These are phyloP conservation scores for Aporophyla lueneburgensis DNA, from an alignment of 2,888 invertebrate species.

Conservation along the genomic window DNA sequence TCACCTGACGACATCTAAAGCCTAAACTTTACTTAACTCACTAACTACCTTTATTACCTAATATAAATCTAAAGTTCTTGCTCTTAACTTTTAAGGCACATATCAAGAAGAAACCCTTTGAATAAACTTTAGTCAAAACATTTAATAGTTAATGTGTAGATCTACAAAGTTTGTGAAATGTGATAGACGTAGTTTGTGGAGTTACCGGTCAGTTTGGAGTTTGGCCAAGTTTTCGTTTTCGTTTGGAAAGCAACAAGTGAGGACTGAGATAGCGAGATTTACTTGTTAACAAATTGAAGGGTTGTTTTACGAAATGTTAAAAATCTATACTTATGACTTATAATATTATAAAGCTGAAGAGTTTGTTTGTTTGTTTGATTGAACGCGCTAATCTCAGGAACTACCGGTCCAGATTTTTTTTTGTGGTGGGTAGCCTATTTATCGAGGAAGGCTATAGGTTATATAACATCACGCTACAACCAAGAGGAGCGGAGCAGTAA, in stretches of 20 bases:
- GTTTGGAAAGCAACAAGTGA: constrained; percentile 46
- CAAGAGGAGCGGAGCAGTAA: no score
- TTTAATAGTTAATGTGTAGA: constrained; percentile 48
- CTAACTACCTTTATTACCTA: constrained; percentile 59
- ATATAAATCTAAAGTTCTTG: constrained; percentile 63
- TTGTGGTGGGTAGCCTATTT: no score
- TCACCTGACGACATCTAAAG: constrained; percentile 11
- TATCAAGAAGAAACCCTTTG: constrained; percentile 69
- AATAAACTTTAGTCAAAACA: constrained; percentile 58
- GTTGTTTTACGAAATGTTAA: not conserved
- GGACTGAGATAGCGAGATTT: not conserved
- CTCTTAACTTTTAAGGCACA: constrained; percentile 70
- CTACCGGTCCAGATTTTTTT: no score
- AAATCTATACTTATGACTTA: no score
- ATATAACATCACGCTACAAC: no score
- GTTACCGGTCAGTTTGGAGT: constrained; percentile 25
- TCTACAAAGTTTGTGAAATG: constrained; percentile 41
- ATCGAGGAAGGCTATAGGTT: no score
- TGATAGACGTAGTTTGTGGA: constrained; percentile 34
- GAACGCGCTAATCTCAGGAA: no score
- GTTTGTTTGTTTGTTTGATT: no score
- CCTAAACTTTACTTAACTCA: constrained; percentile 32
- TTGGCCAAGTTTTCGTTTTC: constrained; percentile 8
- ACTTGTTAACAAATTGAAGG: not conserved
- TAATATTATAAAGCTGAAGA: no score